Evolutionary conservation across 2,888 invertebrate species (phyloP), one percentile per base, ranked within the genome.

Genomic region (Labia minor): DNA sequence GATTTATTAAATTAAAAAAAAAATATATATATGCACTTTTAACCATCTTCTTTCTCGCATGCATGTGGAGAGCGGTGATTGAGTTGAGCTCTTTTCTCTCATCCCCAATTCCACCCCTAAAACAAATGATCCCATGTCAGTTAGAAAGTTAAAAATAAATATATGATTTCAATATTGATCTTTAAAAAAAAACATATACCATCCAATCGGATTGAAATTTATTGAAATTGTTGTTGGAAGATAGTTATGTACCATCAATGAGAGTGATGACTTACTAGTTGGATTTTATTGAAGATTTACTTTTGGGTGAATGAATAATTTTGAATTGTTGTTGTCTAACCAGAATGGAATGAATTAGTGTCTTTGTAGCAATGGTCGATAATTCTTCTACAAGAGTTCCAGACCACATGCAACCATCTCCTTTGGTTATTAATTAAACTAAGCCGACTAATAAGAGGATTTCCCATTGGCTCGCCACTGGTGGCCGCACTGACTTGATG

Each of bases 21-120:
- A n/a, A n/a, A n/a, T n/a, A n/a, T n/a, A n/a, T n/a, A n/a, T n/a
- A 49, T 49, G 49, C 49, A 49, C 49, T 49, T 49, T 49, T 49
- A 49, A 49, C 49, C 14, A 49, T 49, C 49, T 49, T 16, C 16
- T 14, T 14, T 8, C 33, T 10, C 2, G 16, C 49, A 49, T 49
- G 49, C 49, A 49, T 49, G 49, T 26, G 4, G 16, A 49, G 49
- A 49, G 49, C 49, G 4, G 14, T 49, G 49, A 49, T 49, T 49
- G 3, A 8, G 14, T 49, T 49, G 4, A 3, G 3, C 26, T 49
- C 2, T 49, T 49, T 49, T n/a, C 14, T 49, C 14, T 49, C n/a
- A n/a, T n/a, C n/a, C n/a, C n/a, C n/a, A n/a, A n/a, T n/a, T n/a
- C n/a, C n/a, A n/a, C n/a, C n/a, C n/a, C n/a, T n/a, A n/a, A 49